Evolutionary conservation across 1,140 invertebrate species (phyloP), one percentile per base, ranked within the genome.

Genomic region (Chironomus striatipennis): DNA sequence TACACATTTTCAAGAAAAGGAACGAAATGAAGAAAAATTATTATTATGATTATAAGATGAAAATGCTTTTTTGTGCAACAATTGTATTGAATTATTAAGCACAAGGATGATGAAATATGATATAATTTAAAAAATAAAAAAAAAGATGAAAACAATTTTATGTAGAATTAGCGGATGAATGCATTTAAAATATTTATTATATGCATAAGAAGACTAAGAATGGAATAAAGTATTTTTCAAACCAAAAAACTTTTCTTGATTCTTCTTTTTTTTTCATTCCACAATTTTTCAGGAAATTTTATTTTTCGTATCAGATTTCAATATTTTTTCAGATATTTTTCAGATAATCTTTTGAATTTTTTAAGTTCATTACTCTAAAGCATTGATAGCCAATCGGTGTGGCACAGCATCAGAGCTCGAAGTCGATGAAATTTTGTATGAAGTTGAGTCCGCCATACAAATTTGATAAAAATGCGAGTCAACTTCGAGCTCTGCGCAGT

Each of bases 121-220:
- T 57, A 57, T 57, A 57, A 57, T 57, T 57, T 57, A 15, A 57
- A 57, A 15, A 57, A n/a, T 57, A 57, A 57, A 57, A 57, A 57
- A 57, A 57, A 57, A 57, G 47, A n/a, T 57, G n/a, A 57, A 57
- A 57, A 57, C 47, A 57, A 57, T 57, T 57, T 57, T 57, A 57
- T 57, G 47, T 57, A 57, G 47, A 57, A 57, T 57, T 57, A 57
- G 47, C 47, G 47, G 47, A 57, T 57, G 47, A 57, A 57, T 57
- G 47, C 47, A 57, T 57, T 57, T 57, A 57, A 57, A 57, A 57
- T 57, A 57, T 57, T 57, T 57, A 57, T 57, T 57, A 57, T 57
- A 57, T 57, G 47, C 47, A 57, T 57, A 57, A 57, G 47, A 57
- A 57, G 47, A 57, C 47, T 57, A 57, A 57, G 47, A 57, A 57